Conservation (phyloP, 2,888 invertebrate genomes). For the Tortricodes alternella region DNA sequence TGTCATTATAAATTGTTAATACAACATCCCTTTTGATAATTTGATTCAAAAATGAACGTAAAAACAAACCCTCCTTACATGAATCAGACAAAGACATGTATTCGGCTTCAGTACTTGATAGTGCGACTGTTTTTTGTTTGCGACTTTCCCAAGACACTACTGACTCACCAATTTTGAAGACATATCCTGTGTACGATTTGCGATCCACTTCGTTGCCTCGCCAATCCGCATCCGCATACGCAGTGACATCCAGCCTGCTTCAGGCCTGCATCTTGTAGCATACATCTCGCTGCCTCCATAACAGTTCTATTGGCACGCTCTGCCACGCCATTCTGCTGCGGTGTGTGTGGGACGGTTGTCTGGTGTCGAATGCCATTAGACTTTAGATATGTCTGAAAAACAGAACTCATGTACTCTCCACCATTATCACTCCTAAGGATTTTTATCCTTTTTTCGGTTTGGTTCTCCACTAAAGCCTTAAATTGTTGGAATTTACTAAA, state of each 20-base stretch:
- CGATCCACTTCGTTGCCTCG: background rate
- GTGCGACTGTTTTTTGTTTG: background rate
- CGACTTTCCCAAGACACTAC: background rate
- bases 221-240: no score
- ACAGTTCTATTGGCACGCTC: background rate
- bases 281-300: background rate
- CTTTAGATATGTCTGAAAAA: background rate
- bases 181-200: background rate
- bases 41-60: background rate
- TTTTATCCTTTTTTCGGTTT: background rate
- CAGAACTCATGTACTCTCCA: background rate
- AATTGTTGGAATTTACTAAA: background rate
- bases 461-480: background rate
- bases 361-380: background rate
- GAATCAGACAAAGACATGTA: background rate
- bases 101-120: background rate
- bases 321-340: background rate
- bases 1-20: background rate
- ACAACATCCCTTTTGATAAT: background rate
- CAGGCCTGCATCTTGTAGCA: background rate
- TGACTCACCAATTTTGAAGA: background rate
- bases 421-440: background rate
- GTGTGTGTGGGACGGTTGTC: background rate
- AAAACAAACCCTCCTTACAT: background rate
- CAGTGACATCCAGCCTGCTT: background rate